These are phyloP conservation scores for Sisyra terminalis DNA, from an alignment of 2,888 invertebrate species.

Conservation along the genomic window DNA sequence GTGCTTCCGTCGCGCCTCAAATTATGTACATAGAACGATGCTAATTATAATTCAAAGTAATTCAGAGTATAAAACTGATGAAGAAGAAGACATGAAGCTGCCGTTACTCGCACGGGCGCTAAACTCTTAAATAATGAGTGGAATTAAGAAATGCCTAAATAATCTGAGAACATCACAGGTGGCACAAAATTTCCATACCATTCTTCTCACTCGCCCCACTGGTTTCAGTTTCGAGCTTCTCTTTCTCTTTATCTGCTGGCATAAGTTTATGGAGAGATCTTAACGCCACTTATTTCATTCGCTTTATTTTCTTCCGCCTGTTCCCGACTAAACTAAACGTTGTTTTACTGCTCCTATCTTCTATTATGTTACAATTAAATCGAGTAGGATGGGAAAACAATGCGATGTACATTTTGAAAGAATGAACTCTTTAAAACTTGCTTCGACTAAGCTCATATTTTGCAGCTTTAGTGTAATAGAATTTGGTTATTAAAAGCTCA, in stretches of 20 bases:
- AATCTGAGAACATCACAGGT: constrained; percentile 30
- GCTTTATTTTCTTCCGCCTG: too few relatives aligned
- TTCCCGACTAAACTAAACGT: too few relatives aligned
- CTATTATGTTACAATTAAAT: too few relatives aligned
- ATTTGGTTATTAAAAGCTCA: too few relatives aligned
- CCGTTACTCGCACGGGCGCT: too few relatives aligned
- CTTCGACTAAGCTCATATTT: too few relatives aligned
- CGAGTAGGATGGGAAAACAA: too few relatives aligned
- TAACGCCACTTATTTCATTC: not conserved
- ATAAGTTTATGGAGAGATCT: not conserved
- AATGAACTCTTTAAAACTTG: too few relatives aligned
- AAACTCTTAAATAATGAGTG: constrained; percentile 27
- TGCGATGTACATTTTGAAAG: too few relatives aligned
- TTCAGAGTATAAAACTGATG: not conserved
- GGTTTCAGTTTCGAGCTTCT: not conserved
- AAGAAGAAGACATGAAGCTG: not conserved
- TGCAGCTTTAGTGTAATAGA: too few relatives aligned
- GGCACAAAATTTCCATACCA: constrained; percentile 21
- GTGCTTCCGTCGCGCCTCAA: not conserved
- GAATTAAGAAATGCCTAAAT: constrained; percentile 32
- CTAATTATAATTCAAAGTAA: too few relatives aligned
- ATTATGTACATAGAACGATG: not conserved
- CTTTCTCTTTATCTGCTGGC: not conserved
- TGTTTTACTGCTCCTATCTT: too few relatives aligned
- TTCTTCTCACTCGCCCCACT: not conserved